Percentiles rank a stretch among this genome's conserved stretches.
phyloP scores from a whole-genome alignment of 1,140 invertebrate genomes.

The Leptopilina clavipes region DNA sequence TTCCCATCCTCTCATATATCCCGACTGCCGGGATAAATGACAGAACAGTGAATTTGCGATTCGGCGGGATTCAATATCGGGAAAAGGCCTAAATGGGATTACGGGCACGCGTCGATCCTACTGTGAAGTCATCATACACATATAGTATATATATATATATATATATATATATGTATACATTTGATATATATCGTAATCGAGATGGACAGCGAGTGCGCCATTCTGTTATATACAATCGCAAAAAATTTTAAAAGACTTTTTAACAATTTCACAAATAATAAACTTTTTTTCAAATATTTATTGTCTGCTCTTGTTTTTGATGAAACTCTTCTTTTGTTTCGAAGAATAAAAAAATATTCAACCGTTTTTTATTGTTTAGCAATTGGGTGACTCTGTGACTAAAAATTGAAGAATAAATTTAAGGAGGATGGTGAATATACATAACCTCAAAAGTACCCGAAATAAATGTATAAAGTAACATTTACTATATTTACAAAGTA shows the following conservation, averaged over 20 bases:
- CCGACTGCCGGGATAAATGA: slow-evolving; percentile 32
- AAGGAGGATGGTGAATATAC: no score
- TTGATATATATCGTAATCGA: slow-evolving; percentile 8
- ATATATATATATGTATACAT: no score
- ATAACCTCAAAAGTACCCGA: no score
- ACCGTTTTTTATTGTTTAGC: no score
- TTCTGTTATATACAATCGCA: neutral
- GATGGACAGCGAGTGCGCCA: neutral
- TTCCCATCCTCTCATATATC: neutral
- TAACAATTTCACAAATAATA: neutral
- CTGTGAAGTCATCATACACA: slow-evolving; percentile 23
- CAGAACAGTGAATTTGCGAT: slow-evolving; percentile 27
- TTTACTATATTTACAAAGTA: no score
- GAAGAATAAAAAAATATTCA: no score
- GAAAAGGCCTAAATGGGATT: slow-evolving; percentile 29
- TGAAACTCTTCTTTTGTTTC: no score
- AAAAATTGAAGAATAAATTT: no score
- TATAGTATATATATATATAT: neutral
- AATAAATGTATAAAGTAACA: no score
- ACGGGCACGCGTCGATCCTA: slow-evolving; percentile 21
- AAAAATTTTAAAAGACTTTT: slow-evolving; percentile 1
- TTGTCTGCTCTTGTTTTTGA: neutral
- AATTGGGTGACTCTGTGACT: no score
- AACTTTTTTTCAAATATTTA: neutral
- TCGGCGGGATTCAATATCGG: slow-evolving; percentile 29